A percentile compares a stretch with the other conserved stretches of the same genome.
Conservation (phyloP, 2,888 invertebrate species). For the Leptogaster cylindrica region DNA sequence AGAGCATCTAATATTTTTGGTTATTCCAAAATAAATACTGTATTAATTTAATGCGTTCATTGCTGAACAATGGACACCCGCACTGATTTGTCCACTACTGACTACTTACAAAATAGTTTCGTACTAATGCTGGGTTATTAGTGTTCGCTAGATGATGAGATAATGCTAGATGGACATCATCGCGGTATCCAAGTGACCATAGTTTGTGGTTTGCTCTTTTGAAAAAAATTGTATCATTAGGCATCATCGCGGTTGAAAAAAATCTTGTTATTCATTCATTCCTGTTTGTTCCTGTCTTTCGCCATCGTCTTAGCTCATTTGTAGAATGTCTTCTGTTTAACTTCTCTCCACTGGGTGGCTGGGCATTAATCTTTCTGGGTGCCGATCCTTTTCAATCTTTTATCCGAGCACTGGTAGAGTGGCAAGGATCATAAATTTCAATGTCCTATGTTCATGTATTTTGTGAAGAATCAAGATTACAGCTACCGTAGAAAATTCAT, state of each 20-base stretch:
- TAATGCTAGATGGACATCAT: too few relatives aligned
- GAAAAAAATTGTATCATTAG: slow-evolving; percentile 35
- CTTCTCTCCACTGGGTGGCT: slow-evolving; percentile 42
- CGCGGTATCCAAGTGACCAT: slow-evolving; percentile 25
- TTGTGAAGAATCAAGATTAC: slow-evolving; percentile 36
- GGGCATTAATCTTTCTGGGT: slow-evolving; percentile 38
- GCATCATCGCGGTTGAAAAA: slow-evolving; percentile 16
- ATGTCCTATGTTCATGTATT: slow-evolving; percentile 33
- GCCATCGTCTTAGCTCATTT: slow-evolving; percentile 20
- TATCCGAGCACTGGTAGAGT: slow-evolving; percentile 25
- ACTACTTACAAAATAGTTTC: too few relatives aligned
- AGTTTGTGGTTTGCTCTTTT: slow-evolving; percentile 42
- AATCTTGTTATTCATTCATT: slow-evolving; percentile 31
- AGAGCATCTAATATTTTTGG: too few relatives aligned
- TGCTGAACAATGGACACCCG: too few relatives aligned
- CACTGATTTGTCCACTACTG: too few relatives aligned
- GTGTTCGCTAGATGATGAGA: too few relatives aligned
- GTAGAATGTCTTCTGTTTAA: slow-evolving; percentile 25
- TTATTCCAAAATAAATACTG: too few relatives aligned
- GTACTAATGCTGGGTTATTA: too few relatives aligned
- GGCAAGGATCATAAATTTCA: slow-evolving; percentile 40
- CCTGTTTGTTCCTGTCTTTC: slow-evolving; percentile 31
- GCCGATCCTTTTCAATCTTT: slow-evolving; percentile 37
- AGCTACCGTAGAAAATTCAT: slow-evolving; percentile 34
- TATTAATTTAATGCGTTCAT: too few relatives aligned